Evolutionary conservation across 2,888 invertebrate genomes (phyloP).

Genomic region (Mimas tiliae): DNA sequence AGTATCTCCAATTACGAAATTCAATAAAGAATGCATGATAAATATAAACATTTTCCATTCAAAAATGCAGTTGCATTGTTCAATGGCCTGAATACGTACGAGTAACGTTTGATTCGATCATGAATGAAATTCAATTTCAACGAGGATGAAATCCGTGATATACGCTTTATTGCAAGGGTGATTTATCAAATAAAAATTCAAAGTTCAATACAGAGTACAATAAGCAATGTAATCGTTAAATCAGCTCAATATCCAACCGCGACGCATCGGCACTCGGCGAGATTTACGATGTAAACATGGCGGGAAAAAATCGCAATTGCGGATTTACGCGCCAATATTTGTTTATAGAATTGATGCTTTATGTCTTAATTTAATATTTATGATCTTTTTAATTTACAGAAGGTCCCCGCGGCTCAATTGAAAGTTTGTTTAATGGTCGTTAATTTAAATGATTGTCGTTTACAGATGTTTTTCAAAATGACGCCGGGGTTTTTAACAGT

Average conservation of each 20-base stretch:
- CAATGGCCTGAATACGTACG: neutral
- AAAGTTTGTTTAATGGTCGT: too few species aligned
- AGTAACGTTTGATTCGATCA: constrained; percentile 9
- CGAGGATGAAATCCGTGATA: neutral
- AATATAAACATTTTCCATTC: neutral
- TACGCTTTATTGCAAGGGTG: neutral
- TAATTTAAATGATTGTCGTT: too few species aligned
- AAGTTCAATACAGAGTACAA: constrained; percentile 11
- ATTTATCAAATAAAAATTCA: constrained; percentile 15
- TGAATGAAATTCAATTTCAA: constrained; percentile 15
- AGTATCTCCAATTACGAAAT: too few species aligned
- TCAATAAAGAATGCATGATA: neutral
- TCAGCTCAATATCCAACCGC: constrained; percentile 16
- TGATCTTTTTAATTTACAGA: neutral
- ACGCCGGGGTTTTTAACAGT: too few species aligned
- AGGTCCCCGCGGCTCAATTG: too few species aligned
- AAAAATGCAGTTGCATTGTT: constrained; percentile 1
- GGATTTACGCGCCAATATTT: constrained; percentile 26
- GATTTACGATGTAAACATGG: constrained; percentile 17
- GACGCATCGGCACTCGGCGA: constrained; percentile 9
- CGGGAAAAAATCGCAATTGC: constrained; percentile 14
- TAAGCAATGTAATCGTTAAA: constrained; percentile 18
- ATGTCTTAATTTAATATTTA: constrained; percentile 10
- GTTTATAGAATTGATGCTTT: constrained; percentile 13
- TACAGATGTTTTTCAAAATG: too few species aligned